Base-by-base conservation (phyloP, 1,140 invertebrate genomes). In the Zaprionus camerounensis region DNA sequence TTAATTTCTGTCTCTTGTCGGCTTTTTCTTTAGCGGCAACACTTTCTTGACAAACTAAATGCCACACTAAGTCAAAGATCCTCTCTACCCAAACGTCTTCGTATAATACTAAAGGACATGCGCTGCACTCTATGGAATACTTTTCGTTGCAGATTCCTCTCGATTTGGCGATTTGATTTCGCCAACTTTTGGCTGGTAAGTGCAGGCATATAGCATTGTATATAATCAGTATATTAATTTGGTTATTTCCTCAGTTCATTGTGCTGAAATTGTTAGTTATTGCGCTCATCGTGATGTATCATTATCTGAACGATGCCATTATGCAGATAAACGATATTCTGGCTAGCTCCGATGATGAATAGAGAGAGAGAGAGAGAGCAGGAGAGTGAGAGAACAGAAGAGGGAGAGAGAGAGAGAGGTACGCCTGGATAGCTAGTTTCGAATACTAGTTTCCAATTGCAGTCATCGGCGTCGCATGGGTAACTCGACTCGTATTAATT, bases 261-360 rank as follows among this genome's bases (percentile, higher is more conserved):
- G 20, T 71, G 2, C 34, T 74, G n/a, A 72, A 83, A 49, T 7
- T 63, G 2, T 9, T 88, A 2, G 55, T 77, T 34, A 76, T 92
- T 31, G 59, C 78, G 0, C 3, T 92, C 0, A 49, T 92, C 28
- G 76, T 92, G 1, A 41, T 76, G 0, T 74, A 74, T 61, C 70
- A 79, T 26, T 83, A 90, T 53, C 51, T 92, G 5, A 78, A 77
- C 28, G 91, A 92, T 69, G 75, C 78, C 62, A 88, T 92, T 63
- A 5, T 61, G 0, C 55, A 68, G 26, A 46, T 91, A 6, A 80
- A 57, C 17, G 74, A 78, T 34, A 80, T 61, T 12, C 46, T 91
- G 17, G 82, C 76, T 9, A 75, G 61, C 36, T 64, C 34, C 13
- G 17, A 56, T 20, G 84, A 88, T 46, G 68, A 90, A 38, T 84